Conservation (phyloP, 1,140 invertebrate species). For the Trichonephila inaurata region DNA sequence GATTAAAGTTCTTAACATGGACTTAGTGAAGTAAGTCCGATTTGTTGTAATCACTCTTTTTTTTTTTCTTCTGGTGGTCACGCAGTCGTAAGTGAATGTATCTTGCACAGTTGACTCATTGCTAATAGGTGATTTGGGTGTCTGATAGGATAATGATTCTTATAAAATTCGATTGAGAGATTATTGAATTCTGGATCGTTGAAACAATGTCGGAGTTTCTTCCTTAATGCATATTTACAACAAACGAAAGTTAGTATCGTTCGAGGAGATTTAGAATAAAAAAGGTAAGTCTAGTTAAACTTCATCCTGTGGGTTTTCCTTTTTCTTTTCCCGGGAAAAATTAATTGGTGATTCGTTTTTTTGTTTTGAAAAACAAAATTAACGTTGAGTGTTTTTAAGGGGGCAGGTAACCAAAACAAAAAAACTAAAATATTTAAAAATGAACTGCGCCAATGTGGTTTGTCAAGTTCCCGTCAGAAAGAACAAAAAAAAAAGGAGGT, state of each 20-base stretch:
- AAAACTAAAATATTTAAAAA: too few species aligned
- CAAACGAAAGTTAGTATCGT: too few species aligned
- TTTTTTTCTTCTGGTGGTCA: background rate
- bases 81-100: slow-evolving; percentile 21
- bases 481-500: too few species aligned
- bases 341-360: too few species aligned
- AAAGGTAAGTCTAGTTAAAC: background rate
- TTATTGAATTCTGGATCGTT: background rate
- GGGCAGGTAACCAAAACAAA: too few species aligned
- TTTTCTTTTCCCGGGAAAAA: too few species aligned
- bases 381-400: background rate
- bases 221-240: background rate
- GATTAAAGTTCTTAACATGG: background rate
- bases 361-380: too few species aligned
- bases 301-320: background rate
- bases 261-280: too few species aligned
- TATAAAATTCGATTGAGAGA: background rate
- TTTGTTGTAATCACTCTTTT: background rate
- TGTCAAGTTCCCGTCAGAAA: too few species aligned
- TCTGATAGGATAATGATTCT: background rate
- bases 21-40: background rate
- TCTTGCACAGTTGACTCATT: background rate
- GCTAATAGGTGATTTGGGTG: background rate
- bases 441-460: too few species aligned
- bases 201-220: background rate